Evolutionary conservation across 2,113 vertebrate species (phyloP).

Genomic region (Apodemus speciosus): DNA sequence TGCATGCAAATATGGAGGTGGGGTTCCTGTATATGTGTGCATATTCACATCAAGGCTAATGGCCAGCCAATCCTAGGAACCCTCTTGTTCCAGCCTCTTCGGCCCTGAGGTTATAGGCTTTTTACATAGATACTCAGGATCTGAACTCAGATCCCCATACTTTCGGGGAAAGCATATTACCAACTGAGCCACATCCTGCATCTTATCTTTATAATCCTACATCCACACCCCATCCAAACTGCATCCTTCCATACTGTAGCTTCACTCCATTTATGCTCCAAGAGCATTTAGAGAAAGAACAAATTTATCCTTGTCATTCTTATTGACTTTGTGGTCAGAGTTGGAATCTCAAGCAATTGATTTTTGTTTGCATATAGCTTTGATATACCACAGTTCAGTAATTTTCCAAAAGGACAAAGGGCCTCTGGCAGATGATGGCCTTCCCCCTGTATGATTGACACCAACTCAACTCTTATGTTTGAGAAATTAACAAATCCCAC

Average conservation of each 20-base stretch:
- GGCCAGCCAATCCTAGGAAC: neutral
- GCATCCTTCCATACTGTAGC: neutral
- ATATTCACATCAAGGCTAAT: neutral
- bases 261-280: slow-evolving; percentile 51
- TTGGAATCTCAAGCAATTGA: slow-evolving; percentile 72
- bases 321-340: slow-evolving; percentile 77
- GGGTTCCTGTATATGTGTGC: neutral
- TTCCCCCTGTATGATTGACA: slow-evolving; percentile 55
- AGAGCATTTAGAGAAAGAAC: slow-evolving; percentile 65
- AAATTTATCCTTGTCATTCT: slow-evolving; percentile 75
- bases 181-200: neutral
- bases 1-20: neutral
- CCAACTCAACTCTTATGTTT: slow-evolving; percentile 36
- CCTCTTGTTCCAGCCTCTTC: neutral
- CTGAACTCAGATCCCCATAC: neutral
- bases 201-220: neutral
- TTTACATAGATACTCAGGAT: neutral
- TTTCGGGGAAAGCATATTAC: neutral
- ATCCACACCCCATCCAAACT: neutral
- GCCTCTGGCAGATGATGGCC: slow-evolving; percentile 51
- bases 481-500: slow-evolving; percentile 62
- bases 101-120: neutral
- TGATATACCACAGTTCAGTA: slow-evolving; percentile 74
- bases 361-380: slow-evolving; percentile 73
- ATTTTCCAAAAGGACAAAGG: slow-evolving; percentile 73